Base-by-base conservation (phyloP, 2,797 vertebrate genomes). In the Poeciliopsis gracilis region DNA sequence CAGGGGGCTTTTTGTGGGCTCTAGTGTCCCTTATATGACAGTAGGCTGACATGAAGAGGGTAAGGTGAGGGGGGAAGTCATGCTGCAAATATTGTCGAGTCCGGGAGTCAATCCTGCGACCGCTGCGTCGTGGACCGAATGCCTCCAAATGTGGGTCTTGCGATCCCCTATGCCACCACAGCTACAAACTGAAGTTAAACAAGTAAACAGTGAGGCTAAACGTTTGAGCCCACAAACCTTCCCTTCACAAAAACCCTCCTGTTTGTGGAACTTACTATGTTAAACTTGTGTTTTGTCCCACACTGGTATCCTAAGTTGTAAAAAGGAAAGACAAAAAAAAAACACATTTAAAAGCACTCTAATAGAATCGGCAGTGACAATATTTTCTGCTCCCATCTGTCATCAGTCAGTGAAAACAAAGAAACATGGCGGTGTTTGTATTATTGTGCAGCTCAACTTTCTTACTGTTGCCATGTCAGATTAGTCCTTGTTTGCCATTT, bases 371-470 rank as follows among this genome's bases (percentile, higher is more conserved):
- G 80, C 71, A 75, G 59, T 84, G 57, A 73, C 47, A 61, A 67
- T 47, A 76, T 57, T 46, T 45, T 63, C 28, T 75, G 73, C 43
- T 75, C 74, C 43, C 6, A 4, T 63, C 28, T 15, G 71, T 57
- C 67, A 53, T 53, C 43, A 57, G 25, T 13, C 30, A 76, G 49
- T 53, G 28, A 53, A 51, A 76, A 47, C 38, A 61, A 30, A 71
- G 67, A 79, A 63, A 43, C 70, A n/a, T 69, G 74, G 45, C 59
- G 75, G 73, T 61, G 78, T 86, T 82, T 80, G 78, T 88, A 55
- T 78, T 75, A 49, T 82, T 80, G 82, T 88, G 83, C 81, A 85
- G 81, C 83, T 76, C 72, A 80, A 78, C 79, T 81, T 75, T 80
- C 75, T 81, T 73, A 77, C 79, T 80, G 80, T 80, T 76, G 73